Base-by-base conservation (phyloP, 2,113 vertebrate genomes). In the Platichthys stellatus region DNA sequence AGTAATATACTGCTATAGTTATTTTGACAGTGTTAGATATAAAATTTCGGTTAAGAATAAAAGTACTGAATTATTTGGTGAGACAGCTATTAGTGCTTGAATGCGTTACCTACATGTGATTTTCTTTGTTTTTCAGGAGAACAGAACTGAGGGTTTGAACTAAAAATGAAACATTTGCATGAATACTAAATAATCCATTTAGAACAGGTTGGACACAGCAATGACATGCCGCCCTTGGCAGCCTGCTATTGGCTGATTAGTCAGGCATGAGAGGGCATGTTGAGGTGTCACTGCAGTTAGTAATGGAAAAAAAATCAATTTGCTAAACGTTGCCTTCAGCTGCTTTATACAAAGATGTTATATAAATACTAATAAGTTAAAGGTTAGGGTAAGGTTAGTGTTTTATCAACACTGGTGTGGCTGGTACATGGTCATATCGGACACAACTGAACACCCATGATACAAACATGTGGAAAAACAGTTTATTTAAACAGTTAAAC, bases 401-500 rank as follows among this genome's bases (percentile, higher is more conserved):
- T 31, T 31, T 31, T 31, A 31, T 31, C 6, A 5, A 31, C 31
- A 31, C 6, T 31, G 31, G 31, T 31, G 31, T 31, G 5, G 31
- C 7, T 6, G 31, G 31, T 7, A 31, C 31, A 7, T 31, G 31
- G 6, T 31, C 31, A 31, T 31, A 31, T 31, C 31, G 6, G 1
- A 31, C 31, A 31, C 31, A 53, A n/a, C 18, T 66, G 43, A 43
- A 59, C 31, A 23, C 6, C 20, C 15, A 65, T 1, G 14, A 66
- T 7, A 4, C 38, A 49, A 51, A 63, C 2, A 59, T 35, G 45
- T 64, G 69, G 17, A 64, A 77, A 70, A 60, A 8, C 18, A 14
- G 11, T 86, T 77, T 83, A 87, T 87, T 90, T 64, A 57, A 73
- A 69, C 49, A 73, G 35, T 45, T 45, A 72, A 81, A 67, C 24